Evolutionary conservation across 1,140 invertebrate species (phyloP).

Genomic region (Riptortus pedestris): DNA sequence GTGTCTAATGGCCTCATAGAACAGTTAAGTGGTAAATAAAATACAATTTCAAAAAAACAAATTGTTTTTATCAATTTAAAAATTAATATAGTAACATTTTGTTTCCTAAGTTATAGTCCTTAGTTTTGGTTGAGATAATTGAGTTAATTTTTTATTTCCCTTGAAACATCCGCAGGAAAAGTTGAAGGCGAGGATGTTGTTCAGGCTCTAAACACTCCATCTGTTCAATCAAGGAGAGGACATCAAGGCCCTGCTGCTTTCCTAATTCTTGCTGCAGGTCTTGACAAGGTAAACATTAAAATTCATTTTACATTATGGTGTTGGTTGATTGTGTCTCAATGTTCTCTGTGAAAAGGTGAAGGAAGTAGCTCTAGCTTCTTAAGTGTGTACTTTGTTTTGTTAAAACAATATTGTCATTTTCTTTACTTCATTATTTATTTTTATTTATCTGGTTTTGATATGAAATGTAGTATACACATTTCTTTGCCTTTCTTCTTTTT

Average conservation of each 20-base stretch:
- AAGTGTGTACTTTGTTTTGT: neutral
- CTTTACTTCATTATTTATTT: neutral
- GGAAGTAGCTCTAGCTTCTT: neutral
- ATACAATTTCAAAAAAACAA: too few relatives aligned
- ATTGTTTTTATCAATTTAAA: too few relatives aligned
- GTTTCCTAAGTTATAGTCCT: too few relatives aligned
- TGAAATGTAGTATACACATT: too few relatives aligned
- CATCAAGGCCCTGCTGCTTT: constrained; percentile 80
- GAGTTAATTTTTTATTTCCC: too few relatives aligned
- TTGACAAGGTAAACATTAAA: constrained; percentile 73
- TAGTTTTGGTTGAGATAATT: too few relatives aligned
- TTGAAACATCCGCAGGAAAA: constrained; percentile 23
- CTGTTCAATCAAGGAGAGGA: constrained; percentile 56
- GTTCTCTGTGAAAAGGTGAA: constrained; percentile 5
- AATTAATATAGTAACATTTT: too few relatives aligned
- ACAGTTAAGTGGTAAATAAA: too few relatives aligned
- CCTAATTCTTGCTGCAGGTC: constrained; percentile 70
- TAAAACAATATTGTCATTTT: neutral
- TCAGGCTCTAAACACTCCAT: constrained; percentile 64
- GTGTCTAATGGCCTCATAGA: too few relatives aligned
- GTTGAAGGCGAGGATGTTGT: constrained; percentile 76
- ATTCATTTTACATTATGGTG: constrained; percentile 34
- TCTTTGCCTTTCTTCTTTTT: too few relatives aligned
- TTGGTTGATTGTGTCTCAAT: constrained; percentile 27
- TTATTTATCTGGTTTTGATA: too few relatives aligned